A percentile compares a stretch with the other conserved stretches of the same genome.
Conservation (phyloP, 2,888 invertebrate species). For the Leucophora obtusa region DNA sequence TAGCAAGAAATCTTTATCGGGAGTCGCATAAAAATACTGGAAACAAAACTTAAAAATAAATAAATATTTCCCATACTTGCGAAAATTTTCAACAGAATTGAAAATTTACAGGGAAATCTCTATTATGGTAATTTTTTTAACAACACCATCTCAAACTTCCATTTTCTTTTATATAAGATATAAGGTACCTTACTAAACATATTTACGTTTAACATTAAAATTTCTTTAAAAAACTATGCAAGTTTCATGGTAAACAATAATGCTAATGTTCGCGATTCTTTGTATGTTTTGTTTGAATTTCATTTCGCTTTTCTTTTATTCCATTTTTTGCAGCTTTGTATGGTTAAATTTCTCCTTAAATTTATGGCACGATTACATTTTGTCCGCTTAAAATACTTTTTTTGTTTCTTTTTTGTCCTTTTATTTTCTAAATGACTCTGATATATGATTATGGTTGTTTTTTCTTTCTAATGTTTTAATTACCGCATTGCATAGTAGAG, state of each 20-base stretch:
- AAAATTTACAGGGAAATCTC: no score
- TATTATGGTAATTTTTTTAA: no score
- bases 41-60: no score
- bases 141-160: no score
- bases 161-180: no score
- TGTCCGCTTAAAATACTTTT: conserved; percentile 37
- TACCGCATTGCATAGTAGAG: conserved; percentile 46
- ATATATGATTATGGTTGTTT: conserved; percentile 39
- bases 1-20: no score
- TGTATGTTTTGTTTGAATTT: conserved; percentile 31
- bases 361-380: conserved; percentile 47
- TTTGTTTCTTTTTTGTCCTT: conserved; percentile 11
- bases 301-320: conserved; percentile 10
- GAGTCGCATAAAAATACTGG: no score
- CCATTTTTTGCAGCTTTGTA: conserved; percentile 9
- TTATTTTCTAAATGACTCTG: conserved; percentile 29
- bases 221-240: conserved; percentile 25
- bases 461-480: conserved; percentile 53
- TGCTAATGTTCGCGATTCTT: conserved; percentile 47
- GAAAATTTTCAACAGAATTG: no score
- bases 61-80: no score
- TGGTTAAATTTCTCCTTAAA: conserved; percentile 28
- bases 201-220: not conserved
- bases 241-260: conserved; percentile 36
- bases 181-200: no score